Evolutionary conservation across 2,888 invertebrate genomes (phyloP), one percentile per base, ranked within the genome.

Genomic region (Ernsta delagoae): DNA sequence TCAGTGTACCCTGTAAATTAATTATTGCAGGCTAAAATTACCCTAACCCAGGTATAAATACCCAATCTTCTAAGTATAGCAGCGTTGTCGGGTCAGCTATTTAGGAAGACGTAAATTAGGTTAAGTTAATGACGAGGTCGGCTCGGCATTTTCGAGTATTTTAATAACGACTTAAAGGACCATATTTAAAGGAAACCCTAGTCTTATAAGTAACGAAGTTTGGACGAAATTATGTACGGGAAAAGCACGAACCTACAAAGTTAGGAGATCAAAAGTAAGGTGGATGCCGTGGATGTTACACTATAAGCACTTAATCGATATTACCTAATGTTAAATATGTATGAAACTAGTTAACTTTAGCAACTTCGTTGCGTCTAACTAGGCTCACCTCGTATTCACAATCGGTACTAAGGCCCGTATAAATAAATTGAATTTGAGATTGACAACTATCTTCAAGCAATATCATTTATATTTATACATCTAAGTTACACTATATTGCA

Each of bases 41-140:
- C 12, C 48, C 48, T 48, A 16, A 48, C 48, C 16, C 7, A 48
- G 7, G 48, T 48, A 48, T 48, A 48, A 48, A 12, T 12, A 16
- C 7, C 1, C 12, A 16, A 12, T 12, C 48, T 48, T 1, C 48
- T n/a, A 45, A n/a, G 45, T 45, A n/a, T n/a, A 9, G 45, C 45
- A 45, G n/a, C 48, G 12, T 2, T 7, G 16, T 48, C 48, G 12
- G 48, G 48, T 16, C 12, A 48, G 48, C 48, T 48, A 12, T 16
- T 48, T 48, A 48, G 48, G 12, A 48, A 48, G 48, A 48, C 48
- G 48, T 7, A 12, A 48, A 48, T 48, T 48, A 16, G 48, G 48
- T 48, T 48, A 48, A 48, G 12, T 48, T 36, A 36, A 36, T 36
- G 36, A 36, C 4, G 36, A 36, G 4, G 36, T 1, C 24, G 9